Percentiles rank a stretch among this genome's conserved stretches.
Conservation (phyloP, 2,797 vertebrate genomes). For the Sarcoramphus papa region DNA sequence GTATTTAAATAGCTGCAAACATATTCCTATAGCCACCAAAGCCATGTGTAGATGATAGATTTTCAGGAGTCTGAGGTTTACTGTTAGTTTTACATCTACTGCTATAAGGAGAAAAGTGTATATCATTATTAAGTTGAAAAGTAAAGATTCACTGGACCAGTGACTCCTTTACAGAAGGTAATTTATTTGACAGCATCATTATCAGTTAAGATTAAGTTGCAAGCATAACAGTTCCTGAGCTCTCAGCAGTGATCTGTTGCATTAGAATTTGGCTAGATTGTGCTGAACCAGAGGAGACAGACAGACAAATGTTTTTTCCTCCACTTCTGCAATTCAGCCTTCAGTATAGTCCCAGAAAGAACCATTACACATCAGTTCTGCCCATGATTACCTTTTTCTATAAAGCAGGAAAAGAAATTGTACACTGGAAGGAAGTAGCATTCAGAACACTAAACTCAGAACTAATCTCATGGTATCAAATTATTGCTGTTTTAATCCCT, state of each 20-base stretch:
- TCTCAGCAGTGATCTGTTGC: background rate
- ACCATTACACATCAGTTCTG: background rate
- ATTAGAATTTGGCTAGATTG: background rate
- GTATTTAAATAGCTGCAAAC: constrained; percentile 47
- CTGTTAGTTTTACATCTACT: background rate
- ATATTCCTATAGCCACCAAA: background rate
- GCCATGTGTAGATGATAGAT: background rate
- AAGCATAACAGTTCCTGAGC: background rate
- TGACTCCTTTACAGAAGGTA: background rate
- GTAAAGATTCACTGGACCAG: background rate
- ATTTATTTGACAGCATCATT: background rate
- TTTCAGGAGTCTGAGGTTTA: background rate
- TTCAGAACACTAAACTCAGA: background rate
- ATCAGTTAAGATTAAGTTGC: background rate
- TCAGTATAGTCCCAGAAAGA: background rate
- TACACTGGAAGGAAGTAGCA: background rate
- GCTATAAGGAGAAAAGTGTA: background rate
- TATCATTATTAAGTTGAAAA: background rate
- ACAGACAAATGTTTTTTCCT: background rate
- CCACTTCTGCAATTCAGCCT: background rate
- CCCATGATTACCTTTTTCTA: background rate
- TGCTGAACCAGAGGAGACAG: background rate
- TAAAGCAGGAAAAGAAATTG: background rate
- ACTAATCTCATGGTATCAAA: background rate
- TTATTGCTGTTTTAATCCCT: background rate